Base-by-base conservation (phyloP, 2,113 vertebrate genomes). In the Typhlomys cinereus region DNA sequence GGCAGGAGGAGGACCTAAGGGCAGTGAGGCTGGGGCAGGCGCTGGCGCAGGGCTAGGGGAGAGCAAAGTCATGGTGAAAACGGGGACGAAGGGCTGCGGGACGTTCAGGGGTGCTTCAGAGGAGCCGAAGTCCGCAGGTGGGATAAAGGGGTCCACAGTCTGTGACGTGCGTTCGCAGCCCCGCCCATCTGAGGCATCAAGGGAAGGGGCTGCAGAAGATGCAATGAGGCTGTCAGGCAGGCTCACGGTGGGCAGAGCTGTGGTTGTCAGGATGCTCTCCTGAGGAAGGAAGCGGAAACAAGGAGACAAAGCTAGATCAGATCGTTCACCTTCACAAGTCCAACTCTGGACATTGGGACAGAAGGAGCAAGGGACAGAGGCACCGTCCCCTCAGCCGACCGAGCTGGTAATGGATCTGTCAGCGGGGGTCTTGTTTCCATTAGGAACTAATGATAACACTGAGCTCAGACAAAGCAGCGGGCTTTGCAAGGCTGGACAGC, bases 251-350 rank as follows among this genome's bases (percentile, higher is more conserved):
- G 98, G 96, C 80, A 98, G 87, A 0, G 97, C 34, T 5, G 93
- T 13, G 0, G 97, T 78, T 0, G 99, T 97, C 92, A 98, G 98
- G 92, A 98, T 95, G 94, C 98, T 92, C 91, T 97, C 97, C 99
- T 99, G 96, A 48, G 93, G 95, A 57, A 91, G 44, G 97, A 94
- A 83, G 0, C 18, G 36, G 54, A 64, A 36, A 4, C 52, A 82
- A 62, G 80, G 21, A 25, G 34, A 21, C 41, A 29, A 0, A 1
- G 39, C 50, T 11, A 17, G 27, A 1, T 83, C 46, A 75, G 48
- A 70, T 21, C 31, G 7, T 4, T n/a, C 1, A 0, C 46, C 5
- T 10, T 82, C 80, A 20, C 70, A 15, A 44, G 50, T 10, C 29
- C 27, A 54, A 4, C 21, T n/a, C 4, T 0, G 9, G 10, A 25